A percentile compares a stretch with the other conserved stretches of the same genome.
Evolutionary conservation across 2,797 vertebrate genomes (phyloP).

Genomic region (Pygocentrus nattereri): DNA sequence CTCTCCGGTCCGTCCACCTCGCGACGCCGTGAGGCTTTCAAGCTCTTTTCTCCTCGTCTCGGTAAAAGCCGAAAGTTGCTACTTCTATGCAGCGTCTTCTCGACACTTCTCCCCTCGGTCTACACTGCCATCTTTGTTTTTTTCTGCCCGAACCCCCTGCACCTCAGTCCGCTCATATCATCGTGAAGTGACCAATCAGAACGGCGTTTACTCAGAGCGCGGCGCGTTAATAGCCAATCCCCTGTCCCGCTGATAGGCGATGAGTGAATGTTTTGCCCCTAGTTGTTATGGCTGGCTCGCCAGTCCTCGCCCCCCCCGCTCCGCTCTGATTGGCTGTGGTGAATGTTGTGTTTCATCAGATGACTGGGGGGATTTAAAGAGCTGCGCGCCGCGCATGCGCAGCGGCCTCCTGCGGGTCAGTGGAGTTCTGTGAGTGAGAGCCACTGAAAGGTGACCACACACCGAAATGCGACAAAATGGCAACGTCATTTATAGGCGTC

Average conservation of each 20-base stretch:
- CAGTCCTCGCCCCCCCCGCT: slow-evolving; percentile 35
- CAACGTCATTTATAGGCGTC: slow-evolving; percentile 46
- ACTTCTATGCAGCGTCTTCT: slow-evolving; percentile 66
- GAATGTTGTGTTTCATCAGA: slow-evolving; percentile 82
- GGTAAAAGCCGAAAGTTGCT: slow-evolving; percentile 61
- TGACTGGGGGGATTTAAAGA: slow-evolving; percentile 85
- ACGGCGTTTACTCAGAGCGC: slow-evolving; percentile 58
- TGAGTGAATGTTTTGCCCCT: slow-evolving; percentile 58
- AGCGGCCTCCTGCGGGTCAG: slow-evolving; percentile 71
- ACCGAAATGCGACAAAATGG: slow-evolving; percentile 73
- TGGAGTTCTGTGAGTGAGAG: no score
- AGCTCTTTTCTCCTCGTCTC: slow-evolving; percentile 62
- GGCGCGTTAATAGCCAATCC: slow-evolving; percentile 53
- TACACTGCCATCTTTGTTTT: slow-evolving; percentile 89
- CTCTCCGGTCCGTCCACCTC: slow-evolving; percentile 67
- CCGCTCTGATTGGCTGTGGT: slow-evolving; percentile 71
- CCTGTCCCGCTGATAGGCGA: slow-evolving; percentile 57
- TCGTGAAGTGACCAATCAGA: slow-evolving; percentile 66
- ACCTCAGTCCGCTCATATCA: slow-evolving; percentile 65
- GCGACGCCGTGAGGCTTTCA: slow-evolving; percentile 64
- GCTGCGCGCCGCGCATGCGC: slow-evolving; percentile 76
- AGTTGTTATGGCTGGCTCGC: slow-evolving; percentile 57
- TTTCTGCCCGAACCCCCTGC: slow-evolving; percentile 59
- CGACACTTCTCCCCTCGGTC: slow-evolving; percentile 74
- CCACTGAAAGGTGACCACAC: slow-evolving; percentile 72